A percentile compares a stretch with the other conserved stretches of the same genome.
phyloP scores from a whole-genome alignment of 2,888 invertebrate species.

The Halictus ligatus region DNA sequence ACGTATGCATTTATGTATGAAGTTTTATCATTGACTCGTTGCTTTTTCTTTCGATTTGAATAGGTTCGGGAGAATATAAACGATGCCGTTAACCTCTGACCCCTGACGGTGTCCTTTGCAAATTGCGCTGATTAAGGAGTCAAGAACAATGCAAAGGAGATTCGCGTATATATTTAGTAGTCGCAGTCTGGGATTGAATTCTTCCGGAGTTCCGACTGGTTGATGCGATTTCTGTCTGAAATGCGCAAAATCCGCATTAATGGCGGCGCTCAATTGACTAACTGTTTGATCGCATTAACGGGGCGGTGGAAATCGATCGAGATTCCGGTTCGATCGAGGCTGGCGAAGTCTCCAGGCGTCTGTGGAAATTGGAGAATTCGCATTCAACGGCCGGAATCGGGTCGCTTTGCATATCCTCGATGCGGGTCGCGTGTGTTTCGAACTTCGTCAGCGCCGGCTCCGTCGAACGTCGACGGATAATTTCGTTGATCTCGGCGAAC shows the following conservation, averaged over 20 bases:
- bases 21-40: too few relatives aligned
- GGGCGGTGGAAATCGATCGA: not conserved
- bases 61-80: not conserved
- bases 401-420: slow-evolving; percentile 56
- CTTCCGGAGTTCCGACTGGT: not conserved
- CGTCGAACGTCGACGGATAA: slow-evolving; percentile 8
- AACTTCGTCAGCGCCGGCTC: slow-evolving; percentile 25
- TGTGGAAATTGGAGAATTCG: slow-evolving; percentile 48
- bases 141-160: not conserved
- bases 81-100: not conserved
- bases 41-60: too few relatives aligned
- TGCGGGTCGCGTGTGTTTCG: slow-evolving; percentile 22
- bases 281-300: slow-evolving; percentile 73
- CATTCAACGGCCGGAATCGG: slow-evolving; percentile 48
- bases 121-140: not conserved
- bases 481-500: slow-evolving; percentile 10
- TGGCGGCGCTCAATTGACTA: slow-evolving; percentile 73
- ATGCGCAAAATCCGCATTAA: slow-evolving; percentile 57
- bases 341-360: slow-evolving; percentile 29
- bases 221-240: not conserved
- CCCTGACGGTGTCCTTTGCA: not conserved
- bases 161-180: not conserved
- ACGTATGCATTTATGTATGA: too few relatives aligned
- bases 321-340: slow-evolving; percentile 37
- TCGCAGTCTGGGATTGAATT: not conserved